These are phyloP conservation scores for Diaprepes abbreviatus DNA, from an alignment of 2,888 invertebrate species.

Conservation along the genomic window DNA sequence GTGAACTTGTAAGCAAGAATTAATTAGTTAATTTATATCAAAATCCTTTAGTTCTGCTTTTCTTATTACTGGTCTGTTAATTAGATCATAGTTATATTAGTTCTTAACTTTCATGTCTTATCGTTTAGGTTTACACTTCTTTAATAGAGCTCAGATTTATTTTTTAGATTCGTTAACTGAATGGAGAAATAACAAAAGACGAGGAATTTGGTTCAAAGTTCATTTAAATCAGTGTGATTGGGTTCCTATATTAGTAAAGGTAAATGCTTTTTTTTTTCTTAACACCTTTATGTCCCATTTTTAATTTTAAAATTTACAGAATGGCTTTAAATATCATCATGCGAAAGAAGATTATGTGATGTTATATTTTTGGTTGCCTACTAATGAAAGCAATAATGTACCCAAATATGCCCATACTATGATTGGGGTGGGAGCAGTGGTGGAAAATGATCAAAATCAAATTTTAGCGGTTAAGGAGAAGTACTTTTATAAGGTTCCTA, in stretches of 20 bases:
- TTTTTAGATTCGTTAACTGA: constrained; percentile 77
- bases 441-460: constrained; percentile 82
- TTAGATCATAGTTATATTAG: too few species aligned
- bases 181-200: constrained; percentile 76
- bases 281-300: background rate
- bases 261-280: constrained; percentile 58
- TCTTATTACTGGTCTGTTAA: too few species aligned
- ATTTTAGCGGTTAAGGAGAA: constrained; percentile 87
- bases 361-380: constrained; percentile 86
- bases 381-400: constrained; percentile 73
- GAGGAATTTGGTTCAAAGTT: constrained; percentile 88
- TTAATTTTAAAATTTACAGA: constrained; percentile 64
- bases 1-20: too few species aligned
- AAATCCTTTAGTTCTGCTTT: too few species aligned
- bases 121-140: too few species aligned
- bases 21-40: too few species aligned
- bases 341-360: constrained; percentile 83
- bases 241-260: constrained; percentile 82
- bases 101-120: too few species aligned
- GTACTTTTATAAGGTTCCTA: constrained; percentile 69
- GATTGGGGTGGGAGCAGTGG: constrained; percentile 88
- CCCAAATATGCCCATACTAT: constrained; percentile 87
- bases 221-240: constrained; percentile 77
- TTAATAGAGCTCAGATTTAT: too few species aligned
- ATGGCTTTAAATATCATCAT: constrained; percentile 91